phyloP scores from a whole-genome alignment of 2,797 vertebrate genomes.

The Nannoperca obscura region DNA sequence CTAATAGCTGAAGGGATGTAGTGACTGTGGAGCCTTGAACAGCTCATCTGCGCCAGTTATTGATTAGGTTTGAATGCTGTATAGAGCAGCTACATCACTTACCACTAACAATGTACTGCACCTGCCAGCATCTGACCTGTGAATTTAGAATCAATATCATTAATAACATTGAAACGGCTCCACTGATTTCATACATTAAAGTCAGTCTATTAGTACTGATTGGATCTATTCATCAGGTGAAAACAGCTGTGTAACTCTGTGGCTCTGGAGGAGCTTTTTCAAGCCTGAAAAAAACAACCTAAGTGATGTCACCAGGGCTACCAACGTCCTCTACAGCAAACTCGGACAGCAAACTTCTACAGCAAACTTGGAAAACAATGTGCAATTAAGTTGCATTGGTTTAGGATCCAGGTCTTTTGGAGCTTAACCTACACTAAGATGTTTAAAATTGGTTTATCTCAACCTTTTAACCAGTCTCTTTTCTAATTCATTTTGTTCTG shows the following conservation, averaged over 20 bases:
- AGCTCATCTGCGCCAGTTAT: constrained; percentile 14
- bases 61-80: constrained; percentile 17
- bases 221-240: not conserved
- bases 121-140: not conserved
- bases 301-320: not conserved
- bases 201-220: not conserved
- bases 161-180: constrained; percentile 4
- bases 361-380: not conserved
- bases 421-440: not conserved
- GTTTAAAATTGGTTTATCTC: not conserved
- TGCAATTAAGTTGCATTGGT: not conserved
- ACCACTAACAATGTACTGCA: not conserved
- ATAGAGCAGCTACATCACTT: constrained; percentile 4
- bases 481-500: not conserved
- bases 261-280: not conserved
- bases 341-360: too few species aligned
- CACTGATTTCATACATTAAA: not conserved
- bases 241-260: not conserved
- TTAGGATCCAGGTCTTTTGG: not conserved
- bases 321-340: too few species aligned
- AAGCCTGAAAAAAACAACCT: not conserved
- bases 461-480: not conserved
- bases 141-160: constrained; percentile 13
- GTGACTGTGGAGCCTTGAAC: not conserved
- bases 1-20: too few species aligned